phyloP scores from a whole-genome alignment of 2,888 invertebrate genomes.

The Hecatera dysodea region DNA sequence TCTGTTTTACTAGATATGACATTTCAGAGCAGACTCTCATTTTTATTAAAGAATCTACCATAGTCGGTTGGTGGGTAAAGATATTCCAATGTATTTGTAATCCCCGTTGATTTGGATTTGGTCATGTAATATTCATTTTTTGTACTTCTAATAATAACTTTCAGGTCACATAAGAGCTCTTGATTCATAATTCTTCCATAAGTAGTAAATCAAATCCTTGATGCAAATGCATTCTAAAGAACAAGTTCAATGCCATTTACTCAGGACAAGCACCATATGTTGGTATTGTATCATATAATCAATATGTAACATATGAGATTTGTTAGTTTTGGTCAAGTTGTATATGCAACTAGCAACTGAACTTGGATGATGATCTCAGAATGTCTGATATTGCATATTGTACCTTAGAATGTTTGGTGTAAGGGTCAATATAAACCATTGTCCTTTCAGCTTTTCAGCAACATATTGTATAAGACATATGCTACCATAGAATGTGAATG shows the following conservation, averaged over 20 bases:
- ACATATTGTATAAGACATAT: background rate
- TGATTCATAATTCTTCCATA: background rate
- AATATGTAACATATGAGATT: background rate
- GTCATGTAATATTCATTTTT: constrained; percentile 19
- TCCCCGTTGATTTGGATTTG: constrained; percentile 2
- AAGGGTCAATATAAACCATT: background rate
- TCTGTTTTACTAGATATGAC: constrained; percentile 25
- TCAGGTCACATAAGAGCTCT: background rate
- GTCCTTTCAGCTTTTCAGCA: background rate
- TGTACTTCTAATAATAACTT: background rate
- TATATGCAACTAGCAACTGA: background rate
- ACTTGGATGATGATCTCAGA: accelerated
- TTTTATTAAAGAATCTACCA: background rate
- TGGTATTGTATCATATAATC: constrained; percentile 7
- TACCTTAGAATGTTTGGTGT: background rate
- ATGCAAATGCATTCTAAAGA: background rate
- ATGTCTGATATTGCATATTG: background rate
- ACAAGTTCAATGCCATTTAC: background rate
- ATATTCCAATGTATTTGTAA: background rate
- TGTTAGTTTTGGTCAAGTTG: background rate
- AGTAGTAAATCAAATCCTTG: background rate
- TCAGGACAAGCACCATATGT: constrained; percentile 24
- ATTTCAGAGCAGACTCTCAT: background rate
- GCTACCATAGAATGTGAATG: background rate
- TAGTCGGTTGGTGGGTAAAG: background rate